Percentiles rank a stretch among this genome's conserved stretches.
These are phyloP conservation scores for Trichogramma pretiosum DNA, from an alignment of 1,140 invertebrate genomes.

Conservation along the genomic window DNA sequence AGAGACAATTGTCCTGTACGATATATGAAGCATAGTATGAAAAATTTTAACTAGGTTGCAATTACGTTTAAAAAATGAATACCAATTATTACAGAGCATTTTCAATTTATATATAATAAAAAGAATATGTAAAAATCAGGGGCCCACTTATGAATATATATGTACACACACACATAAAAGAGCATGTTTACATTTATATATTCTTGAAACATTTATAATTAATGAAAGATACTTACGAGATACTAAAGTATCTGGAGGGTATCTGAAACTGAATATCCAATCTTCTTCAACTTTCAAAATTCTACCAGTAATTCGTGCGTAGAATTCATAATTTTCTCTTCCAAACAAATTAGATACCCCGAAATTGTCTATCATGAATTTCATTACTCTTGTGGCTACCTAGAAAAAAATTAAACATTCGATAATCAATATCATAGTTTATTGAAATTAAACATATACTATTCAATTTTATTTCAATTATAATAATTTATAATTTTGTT, in stretches of 20 bases:
- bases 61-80: conserved; percentile 11
- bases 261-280: conserved; percentile 89
- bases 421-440: too few species aligned
- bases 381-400: conserved; percentile 89
- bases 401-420: conserved; percentile 38
- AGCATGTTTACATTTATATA: too few species aligned
- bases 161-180: too few species aligned
- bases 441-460: too few species aligned
- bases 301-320: conserved; percentile 87
- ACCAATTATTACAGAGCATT: conserved; percentile 2
- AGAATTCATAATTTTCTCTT: conserved; percentile 93
- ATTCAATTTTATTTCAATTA: too few species aligned
- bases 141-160: not conserved
- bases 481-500: too few species aligned
- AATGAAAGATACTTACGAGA: conserved; percentile 54
- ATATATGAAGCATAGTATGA: conserved; percentile 20
- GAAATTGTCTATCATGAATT: conserved; percentile 94
- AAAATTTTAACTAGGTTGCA: conserved; percentile 9
- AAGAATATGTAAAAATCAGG: conserved; percentile 2
- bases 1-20: conserved; percentile 70
- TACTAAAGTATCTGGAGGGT: conserved; percentile 72
- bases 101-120: conserved; percentile 3
- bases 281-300: conserved; percentile 86
- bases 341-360: conserved; percentile 91
- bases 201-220: too few species aligned